Conservation (phyloP, 1,140 invertebrate genomes). For the Drosophila tristis region DNA sequence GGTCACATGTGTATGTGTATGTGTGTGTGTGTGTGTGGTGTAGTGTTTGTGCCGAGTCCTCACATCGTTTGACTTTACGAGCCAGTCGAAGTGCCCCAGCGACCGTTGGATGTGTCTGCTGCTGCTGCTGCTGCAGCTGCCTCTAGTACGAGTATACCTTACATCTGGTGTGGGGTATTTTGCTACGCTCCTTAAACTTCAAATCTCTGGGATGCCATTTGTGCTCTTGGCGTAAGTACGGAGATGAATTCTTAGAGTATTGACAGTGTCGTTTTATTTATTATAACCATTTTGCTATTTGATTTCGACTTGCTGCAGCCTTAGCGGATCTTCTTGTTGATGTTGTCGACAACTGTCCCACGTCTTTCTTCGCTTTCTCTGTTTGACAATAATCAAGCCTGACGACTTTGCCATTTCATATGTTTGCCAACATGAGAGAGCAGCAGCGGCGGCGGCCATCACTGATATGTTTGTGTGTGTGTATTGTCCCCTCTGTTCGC, state of each 20-base stretch:
- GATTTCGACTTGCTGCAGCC: constrained; percentile 5
- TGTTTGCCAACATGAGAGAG: constrained; percentile 54
- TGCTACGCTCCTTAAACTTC: too few relatives aligned
- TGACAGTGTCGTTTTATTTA: neutral
- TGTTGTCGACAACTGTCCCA: constrained; percentile 32
- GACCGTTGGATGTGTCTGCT: constrained; percentile 19
- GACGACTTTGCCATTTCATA: constrained; percentile 52
- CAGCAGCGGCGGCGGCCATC: constrained; percentile 35
- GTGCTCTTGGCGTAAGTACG: too few relatives aligned
- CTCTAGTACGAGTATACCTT: constrained; percentile 13
- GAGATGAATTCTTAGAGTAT: constrained; percentile 1
- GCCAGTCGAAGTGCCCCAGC: constrained; percentile 39
- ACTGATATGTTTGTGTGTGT: constrained; percentile 31
- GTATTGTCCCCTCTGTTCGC: neutral
- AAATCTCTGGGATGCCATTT: too few relatives aligned
- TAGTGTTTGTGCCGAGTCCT: constrained; percentile 49
- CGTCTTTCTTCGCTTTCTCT: constrained; percentile 46
- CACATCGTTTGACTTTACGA: constrained; percentile 71
- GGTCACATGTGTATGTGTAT: constrained; percentile 53
- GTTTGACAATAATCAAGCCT: constrained; percentile 74
- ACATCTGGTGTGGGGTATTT: neutral
- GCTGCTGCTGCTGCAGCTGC: neutral
- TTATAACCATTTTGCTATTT: neutral
- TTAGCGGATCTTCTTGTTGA: constrained; percentile 29
- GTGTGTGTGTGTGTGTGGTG: neutral